These are phyloP conservation scores for Caenorhabditis zanzibari DNA, from an alignment of 2,888 invertebrate species.

Conservation along the genomic window DNA sequence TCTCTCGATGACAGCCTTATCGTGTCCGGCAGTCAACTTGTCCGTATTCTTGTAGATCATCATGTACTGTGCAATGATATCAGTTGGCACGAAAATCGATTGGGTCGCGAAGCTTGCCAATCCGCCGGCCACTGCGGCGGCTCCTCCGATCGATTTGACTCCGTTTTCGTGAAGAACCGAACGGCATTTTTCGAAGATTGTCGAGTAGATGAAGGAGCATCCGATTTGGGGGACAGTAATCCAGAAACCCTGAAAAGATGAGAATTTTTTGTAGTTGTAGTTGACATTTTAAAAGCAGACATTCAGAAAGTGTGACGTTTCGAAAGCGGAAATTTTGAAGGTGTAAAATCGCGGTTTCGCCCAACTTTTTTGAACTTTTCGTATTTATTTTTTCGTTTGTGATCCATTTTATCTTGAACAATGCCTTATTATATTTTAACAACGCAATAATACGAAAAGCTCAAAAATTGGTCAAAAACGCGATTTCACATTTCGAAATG, in stretches of 20 bases:
- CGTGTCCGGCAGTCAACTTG: constrained; percentile 69
- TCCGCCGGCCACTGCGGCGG: constrained; percentile 73
- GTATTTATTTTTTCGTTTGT: too few species aligned
- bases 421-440: too few species aligned
- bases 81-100: constrained; percentile 77
- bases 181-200: constrained; percentile 76
- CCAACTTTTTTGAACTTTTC: too few species aligned
- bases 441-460: too few species aligned
- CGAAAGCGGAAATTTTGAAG: too few species aligned
- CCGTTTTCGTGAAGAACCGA: constrained; percentile 69
- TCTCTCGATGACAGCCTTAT: constrained; percentile 68
- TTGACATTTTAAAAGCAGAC: too few species aligned
- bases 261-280: too few species aligned
- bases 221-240: constrained; percentile 77
- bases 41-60: constrained; percentile 77
- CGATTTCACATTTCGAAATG: too few species aligned
- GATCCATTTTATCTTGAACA: too few species aligned
- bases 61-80: constrained; percentile 78
- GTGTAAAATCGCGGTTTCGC: too few species aligned
- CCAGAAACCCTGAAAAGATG: constrained; percentile 74
- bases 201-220: constrained; percentile 75
- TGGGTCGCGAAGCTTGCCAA: constrained; percentile 71
- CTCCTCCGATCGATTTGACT: constrained; percentile 62
- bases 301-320: too few species aligned
- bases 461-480: too few species aligned